Base-by-base conservation (phyloP, 92 coral and sea anemone genomes). In the Anthopleura xanthogrammica region DNA sequence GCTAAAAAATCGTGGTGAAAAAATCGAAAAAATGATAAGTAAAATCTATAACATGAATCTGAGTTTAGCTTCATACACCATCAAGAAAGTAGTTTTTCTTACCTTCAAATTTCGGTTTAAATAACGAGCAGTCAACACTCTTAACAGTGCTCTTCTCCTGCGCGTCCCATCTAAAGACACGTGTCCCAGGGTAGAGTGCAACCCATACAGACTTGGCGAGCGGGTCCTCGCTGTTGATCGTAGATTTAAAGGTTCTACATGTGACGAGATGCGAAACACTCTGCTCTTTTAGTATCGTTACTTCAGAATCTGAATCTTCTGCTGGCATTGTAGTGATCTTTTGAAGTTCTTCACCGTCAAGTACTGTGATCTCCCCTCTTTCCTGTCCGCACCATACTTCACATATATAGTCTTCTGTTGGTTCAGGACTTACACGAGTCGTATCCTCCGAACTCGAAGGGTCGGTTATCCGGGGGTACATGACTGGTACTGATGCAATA, bases 111-210 rank as follows among this genome's bases (percentile, higher is more conserved):
- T 88, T 92, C 36, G 99, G 99, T 72, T 89, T 89, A 70, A 89
- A 90, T 77, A 91, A 93, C 40, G 98, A 90, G 77, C 99, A 97
- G 87, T 97, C 98, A 22, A 94, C 92, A 80, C 99, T 97, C 19
- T 93, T 86, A 77, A 91, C 98, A 57, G 95, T 94, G 65, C 91
- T 89, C 83, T 92, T 97, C 82, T 84, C 94, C 56, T 83, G 92
- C n/a, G 99, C 99, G 56, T 97, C 98, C 95, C 95, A 97, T 22
- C 99, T 93, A 88, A 87, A 97, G 68, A 97, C 99, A 55, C 98
- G 92, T 5, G 98, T 90, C n/a, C 98, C 99, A 41, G 99, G 99
- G 77, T 85, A 97, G 84, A 97, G 87, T 58, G 98, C 97, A 46
- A 97, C 92, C 99, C 99, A 97, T 24, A 94, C 93, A 12, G 99